Conservation (phyloP, 2,797 vertebrate species). For the Enteromius paludinosus region DNA sequence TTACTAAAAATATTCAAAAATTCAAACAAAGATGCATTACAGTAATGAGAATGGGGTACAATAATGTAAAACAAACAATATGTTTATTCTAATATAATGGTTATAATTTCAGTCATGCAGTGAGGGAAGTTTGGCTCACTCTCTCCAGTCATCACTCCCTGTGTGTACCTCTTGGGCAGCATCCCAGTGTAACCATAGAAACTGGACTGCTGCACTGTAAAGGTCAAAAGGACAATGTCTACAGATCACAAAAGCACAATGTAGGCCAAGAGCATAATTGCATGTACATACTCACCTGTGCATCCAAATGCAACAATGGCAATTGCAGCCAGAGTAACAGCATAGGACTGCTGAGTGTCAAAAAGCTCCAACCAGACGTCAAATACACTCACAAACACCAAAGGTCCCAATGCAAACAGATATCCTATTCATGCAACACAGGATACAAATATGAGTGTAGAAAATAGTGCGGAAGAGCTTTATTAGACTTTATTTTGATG, state of each 20-base stretch:
- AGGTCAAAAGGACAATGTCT: slow-evolving; percentile 52
- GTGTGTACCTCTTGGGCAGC: slow-evolving; percentile 57
- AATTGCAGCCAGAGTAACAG: slow-evolving; percentile 80
- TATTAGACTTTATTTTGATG: neutral
- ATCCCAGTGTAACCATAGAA: slow-evolving; percentile 87
- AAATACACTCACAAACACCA: slow-evolving; percentile 91
- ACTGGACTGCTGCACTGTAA: slow-evolving; percentile 98
- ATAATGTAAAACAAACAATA: neutral
- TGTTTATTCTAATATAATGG: neutral
- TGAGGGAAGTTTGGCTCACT: slow-evolving; percentile 38
- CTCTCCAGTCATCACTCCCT: slow-evolving; percentile 56
- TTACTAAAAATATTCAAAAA: too few relatives aligned
- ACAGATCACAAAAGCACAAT: slow-evolving; percentile 37
- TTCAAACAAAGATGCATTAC: neutral
- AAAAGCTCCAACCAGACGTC: slow-evolving; percentile 94
- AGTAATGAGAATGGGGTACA: neutral
- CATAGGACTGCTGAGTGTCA: slow-evolving; percentile 52
- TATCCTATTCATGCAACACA: slow-evolving; percentile 80
- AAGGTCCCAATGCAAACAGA: slow-evolving; percentile 80
- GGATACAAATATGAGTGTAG: neutral
- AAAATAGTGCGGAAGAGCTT: neutral
- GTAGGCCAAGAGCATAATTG: neutral
- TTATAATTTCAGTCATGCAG: neutral
- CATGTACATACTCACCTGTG: slow-evolving; percentile 44
- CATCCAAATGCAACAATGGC: slow-evolving; percentile 91